Base-by-base conservation (phyloP, 2,888 invertebrate genomes). In the Oscheius myriophilus region DNA sequence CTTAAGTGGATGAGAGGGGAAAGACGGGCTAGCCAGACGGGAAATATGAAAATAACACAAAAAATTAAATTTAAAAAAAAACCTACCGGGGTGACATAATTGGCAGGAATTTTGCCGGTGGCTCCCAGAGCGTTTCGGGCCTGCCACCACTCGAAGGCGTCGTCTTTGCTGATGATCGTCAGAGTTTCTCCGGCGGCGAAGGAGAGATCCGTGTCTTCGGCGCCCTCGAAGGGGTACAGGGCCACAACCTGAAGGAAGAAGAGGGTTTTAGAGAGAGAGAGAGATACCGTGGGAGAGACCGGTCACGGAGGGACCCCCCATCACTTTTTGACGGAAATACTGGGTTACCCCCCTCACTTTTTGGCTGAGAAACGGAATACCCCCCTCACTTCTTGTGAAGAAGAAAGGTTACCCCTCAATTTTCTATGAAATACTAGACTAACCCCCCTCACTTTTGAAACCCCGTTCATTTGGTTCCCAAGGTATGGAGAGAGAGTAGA, bases 161-260 rank as follows among this genome's bases (percentile, higher is more conserved):
- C 62, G 3, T 69, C 58, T 57, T 77, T 77, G 41, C 69, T 72
- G 79, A 96, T 91, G 49, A 84, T 70, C 79, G 97, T 91, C 82
- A 94, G 93, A n/a, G 94, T 91, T 87, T 97, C 97, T 66, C 95
- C 95, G 88, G 93, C 93, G 80, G 92, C 92, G 89, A 97, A 97
- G 18, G 96, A 94, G 53, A 97, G 90, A 89, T 98, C 97, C 82
- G 96, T 96, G 16, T 92, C 91, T 87, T 96, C 96, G 92, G 95
- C 88, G 1, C 89, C 84, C 16, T 71, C 76, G 63, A 82, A 83
- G 14, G 70, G 67, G 52, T 70, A 75, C 41, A 57, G 49, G 9
- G 70, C 76, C 33, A 79, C 64, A 16, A 81, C 74, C 71, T 76
- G 53, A 52, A 75, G 1, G 1, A 23, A 42, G 25, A 42, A 46